phyloP scores from a whole-genome alignment of 2,797 vertebrate genomes.

The Novumbra hubbsi region DNA sequence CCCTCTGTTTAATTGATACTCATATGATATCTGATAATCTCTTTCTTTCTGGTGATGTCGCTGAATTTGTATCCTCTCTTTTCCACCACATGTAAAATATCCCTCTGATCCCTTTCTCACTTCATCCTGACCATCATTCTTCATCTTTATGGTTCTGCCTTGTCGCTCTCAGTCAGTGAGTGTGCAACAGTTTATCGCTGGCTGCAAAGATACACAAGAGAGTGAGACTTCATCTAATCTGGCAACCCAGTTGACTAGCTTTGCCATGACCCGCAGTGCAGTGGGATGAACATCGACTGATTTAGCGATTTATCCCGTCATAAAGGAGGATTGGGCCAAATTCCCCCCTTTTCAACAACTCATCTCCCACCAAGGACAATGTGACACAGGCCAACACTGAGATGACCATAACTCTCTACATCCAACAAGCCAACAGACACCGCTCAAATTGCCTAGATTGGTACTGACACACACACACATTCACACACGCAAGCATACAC shows the following conservation, averaged over 20 bases:
- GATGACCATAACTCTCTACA: conserved; percentile 45
- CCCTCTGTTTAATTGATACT: not conserved
- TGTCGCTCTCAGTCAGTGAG: not conserved
- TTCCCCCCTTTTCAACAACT: conserved; percentile 65
- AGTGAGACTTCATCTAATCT: conserved; percentile 56
- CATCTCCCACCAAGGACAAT: conserved; percentile 65
- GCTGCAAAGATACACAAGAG: conserved; percentile 32
- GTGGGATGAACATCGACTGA: conserved; percentile 41
- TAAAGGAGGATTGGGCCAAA: conserved; percentile 55
- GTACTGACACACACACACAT: conserved; percentile 19
- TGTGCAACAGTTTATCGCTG: conserved; percentile 10
- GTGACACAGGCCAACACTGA: conserved; percentile 35
- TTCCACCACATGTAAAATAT: not conserved
- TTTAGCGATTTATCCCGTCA: conserved; percentile 56
- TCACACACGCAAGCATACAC: conserved; percentile 11
- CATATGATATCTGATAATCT: not conserved
- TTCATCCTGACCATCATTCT: not conserved
- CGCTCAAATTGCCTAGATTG: conserved; percentile 7
- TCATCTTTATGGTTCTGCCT: not conserved
- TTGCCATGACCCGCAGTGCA: conserved; percentile 50
- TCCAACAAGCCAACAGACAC: conserved; percentile 19
- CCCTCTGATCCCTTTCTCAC: not conserved
- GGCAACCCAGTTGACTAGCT: conserved; percentile 25
- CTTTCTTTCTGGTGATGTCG: not conserved
- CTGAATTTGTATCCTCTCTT: not conserved